Percentiles rank a stretch among this genome's conserved stretches.
phyloP scores from a whole-genome alignment of 2,113 vertebrate genomes.

The Ictalurus furcatus region DNA sequence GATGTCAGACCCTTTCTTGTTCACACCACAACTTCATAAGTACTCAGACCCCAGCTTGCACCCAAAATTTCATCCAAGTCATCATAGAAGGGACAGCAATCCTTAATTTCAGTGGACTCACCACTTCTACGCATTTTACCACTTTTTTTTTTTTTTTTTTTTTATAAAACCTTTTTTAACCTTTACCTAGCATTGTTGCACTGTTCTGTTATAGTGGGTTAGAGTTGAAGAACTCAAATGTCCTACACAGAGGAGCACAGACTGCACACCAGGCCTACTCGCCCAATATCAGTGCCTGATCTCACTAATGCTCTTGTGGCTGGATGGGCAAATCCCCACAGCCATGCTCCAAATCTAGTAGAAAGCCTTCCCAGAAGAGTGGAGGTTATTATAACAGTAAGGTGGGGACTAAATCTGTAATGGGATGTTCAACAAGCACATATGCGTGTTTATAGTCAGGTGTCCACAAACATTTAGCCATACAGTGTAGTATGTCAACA shows the following conservation, averaged over 20 bases:
- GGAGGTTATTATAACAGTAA: not conserved
- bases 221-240: not conserved
- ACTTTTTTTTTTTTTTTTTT: no score
- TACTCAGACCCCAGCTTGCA: no score
- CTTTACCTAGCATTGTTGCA: no score
- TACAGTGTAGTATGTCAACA: not conserved
- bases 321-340: not conserved
- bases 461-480: not conserved
- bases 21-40: no score
- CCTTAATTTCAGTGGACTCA: no score
- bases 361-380: not conserved
- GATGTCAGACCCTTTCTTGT: no score
- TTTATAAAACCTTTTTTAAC: no score
- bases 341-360: not conserved
- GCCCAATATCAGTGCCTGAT: no score
- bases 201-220: no score
- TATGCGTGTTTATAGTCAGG: not conserved
- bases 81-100: no score
- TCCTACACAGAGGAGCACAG: not conserved
- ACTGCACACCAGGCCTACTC: not conserved
- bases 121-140: no score
- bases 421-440: not conserved
- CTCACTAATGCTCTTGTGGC: not conserved
- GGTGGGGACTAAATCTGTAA: not conserved
- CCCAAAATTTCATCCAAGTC: no score